Evolutionary conservation across 1,140 invertebrate genomes (phyloP), one percentile per base, ranked within the genome.

Genomic region (Achroia grisella): DNA sequence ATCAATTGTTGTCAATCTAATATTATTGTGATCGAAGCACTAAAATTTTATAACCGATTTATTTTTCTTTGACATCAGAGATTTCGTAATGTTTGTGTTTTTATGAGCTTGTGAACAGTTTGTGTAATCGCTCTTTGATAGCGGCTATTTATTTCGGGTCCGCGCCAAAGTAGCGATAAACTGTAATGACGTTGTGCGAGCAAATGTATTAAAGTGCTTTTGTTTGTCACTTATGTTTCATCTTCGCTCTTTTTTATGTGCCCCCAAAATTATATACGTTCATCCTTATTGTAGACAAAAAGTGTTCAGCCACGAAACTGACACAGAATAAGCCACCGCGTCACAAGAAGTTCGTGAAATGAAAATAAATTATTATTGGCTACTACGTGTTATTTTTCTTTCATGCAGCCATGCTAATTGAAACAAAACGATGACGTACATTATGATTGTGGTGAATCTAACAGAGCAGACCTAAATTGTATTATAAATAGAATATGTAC

Each of bases 91-190:
- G 62, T 63, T 56, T 62, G 56, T 62, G 37, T 49, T 61, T 70
- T 71, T 68, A 70, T 70, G 66, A 52, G 52, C 47, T 70, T 62
- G 63, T 67, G 66, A 70, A 71, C 69, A 70, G 62, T 72, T 67
- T 61, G 45, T 62, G 63, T 71, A 74, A 74, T 71, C 61, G 53
- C 43, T 58, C 33, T 71, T 71, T 74, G 71, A 74, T 71, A 63
- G 62, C 56, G 39, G 55, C 52, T 56, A 65, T 71, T 74, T 71
- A 69, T 69, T 66, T 68, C 35, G 46, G 57, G 49, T 36, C 52
- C 48, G 17, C 44, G 48, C 50, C 48, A 56, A 64, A 65, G 60
- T 47, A 47, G 44, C 62, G 52, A 66, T 72, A 72, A 64, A 72
- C 28, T 48, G 53, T 60, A 55, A 64, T 66, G 58, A 58, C 53